These are phyloP conservation scores for Sorex fumeus DNA, from an alignment of 2,113 vertebrate species.

Conservation along the genomic window DNA sequence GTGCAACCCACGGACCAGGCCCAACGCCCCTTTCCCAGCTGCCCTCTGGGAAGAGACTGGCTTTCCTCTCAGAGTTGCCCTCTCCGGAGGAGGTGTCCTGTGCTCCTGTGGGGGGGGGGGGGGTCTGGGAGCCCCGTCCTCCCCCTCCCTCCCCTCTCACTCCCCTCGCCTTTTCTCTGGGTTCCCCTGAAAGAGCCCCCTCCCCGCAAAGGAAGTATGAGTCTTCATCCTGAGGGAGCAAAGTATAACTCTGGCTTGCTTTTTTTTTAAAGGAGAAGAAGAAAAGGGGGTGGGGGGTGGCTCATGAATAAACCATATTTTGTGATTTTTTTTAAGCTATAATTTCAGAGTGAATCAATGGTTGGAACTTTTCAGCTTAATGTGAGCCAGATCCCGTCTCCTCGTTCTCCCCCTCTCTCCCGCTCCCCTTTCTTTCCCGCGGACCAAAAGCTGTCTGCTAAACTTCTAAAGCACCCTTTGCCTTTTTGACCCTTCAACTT, in stretches of 20 bases:
- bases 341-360: conserved; percentile 87
- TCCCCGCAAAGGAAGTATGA: neutral
- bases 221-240: neutral
- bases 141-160: too few species aligned
- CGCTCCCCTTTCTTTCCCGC: conserved; percentile 37
- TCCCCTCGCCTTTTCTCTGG: too few species aligned
- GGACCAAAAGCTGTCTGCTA: conserved; percentile 90
- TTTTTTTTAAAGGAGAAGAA: neutral
- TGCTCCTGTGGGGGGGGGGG: neutral
- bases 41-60: neutral
- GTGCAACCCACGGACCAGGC: too few species aligned
- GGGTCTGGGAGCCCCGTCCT: too few species aligned
- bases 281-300: neutral
- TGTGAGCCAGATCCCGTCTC: conserved; percentile 84
- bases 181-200: neutral
- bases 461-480: conserved; percentile 93
- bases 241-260: neutral
- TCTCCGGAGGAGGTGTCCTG: neutral
- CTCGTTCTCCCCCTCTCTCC: conserved; percentile 31
- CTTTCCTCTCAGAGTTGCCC: neutral
- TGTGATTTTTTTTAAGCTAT: conserved; percentile 56
- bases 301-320: conserved; percentile 81
- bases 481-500: conserved; percentile 94
- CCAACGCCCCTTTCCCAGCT: too few species aligned
- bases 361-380: conserved; percentile 85